Evolutionary conservation across 2,113 vertebrate genomes (phyloP), one percentile per base, ranked within the genome.

Genomic region (Bos indicus): DNA sequence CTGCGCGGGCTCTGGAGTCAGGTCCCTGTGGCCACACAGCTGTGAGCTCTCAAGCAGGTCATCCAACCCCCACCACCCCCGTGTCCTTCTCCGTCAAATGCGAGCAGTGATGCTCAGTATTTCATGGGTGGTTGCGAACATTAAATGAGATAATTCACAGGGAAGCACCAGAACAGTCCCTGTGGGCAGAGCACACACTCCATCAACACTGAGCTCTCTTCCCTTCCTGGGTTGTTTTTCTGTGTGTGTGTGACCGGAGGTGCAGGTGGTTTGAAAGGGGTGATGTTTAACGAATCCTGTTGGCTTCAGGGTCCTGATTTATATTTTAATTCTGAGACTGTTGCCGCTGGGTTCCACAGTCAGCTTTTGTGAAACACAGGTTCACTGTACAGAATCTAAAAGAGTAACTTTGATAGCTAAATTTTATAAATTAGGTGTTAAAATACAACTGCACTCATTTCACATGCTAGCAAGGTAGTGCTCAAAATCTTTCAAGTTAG

Each of bases 141-240:
- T 11, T 16, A 6, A 25, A 28, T 1, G n/a, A 77, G 57, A 13
- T 1, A 6, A 4, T 26, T 74, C 25, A 3, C 0, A 43, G 7
- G 14, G 17, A n/a, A 23, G 64, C 25, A 15, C 13, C 0, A 1
- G 19, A 5, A 9, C 2, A 0, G 46, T 3, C 15, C 17, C 1
- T 9, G 56, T 0, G 4, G 5, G 11, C 25, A 28, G 5, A 3
- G 88, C 1, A 7, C 1, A 33, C 46, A 36, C 0, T 1, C 15
- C 11, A 3, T 13, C 6, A 9, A 40, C 6, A 19, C 62, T 3
- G 1, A 25, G 51, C n/a, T 28, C 0, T 7, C 25, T n/a, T 40
- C 30, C 17, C 51, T 83, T 64, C 77, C 43, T 17, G 60, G 17
- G 6, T 0, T 14, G 8, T 0, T 5, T 43, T 23, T 60, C 5